These are phyloP conservation scores for Sminthurinus aureus DNA, from an alignment of 2,888 invertebrate species.

Conservation along the genomic window DNA sequence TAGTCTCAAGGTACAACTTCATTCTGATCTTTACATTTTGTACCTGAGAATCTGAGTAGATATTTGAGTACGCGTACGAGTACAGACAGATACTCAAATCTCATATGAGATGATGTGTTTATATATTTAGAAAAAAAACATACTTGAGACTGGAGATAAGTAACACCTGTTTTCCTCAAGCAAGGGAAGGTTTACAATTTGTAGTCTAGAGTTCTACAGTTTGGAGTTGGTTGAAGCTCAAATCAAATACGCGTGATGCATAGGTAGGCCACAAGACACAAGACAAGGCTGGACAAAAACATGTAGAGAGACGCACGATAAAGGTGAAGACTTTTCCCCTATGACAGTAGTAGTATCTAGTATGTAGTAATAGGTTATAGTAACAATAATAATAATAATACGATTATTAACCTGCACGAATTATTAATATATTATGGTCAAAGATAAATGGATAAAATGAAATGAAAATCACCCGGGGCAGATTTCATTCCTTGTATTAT, in stretches of 20 bases:
- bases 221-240: too few species aligned
- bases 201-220: not conserved
- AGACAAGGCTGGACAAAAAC: slow-evolving; percentile 4
- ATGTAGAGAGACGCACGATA: slow-evolving; percentile 15
- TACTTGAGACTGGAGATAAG: not conserved
- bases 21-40: not conserved
- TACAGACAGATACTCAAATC: not conserved
- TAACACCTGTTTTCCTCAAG: slow-evolving; percentile 28
- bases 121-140: not conserved
- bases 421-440: slow-evolving; percentile 27
- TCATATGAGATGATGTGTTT: slow-evolving; percentile 2
- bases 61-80: too few species aligned
- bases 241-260: too few species aligned
- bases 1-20: not conserved
- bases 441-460: slow-evolving; percentile 33
- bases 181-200: slow-evolving; percentile 3
- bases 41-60: too few species aligned
- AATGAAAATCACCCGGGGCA: slow-evolving; percentile 6
- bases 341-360: not conserved
- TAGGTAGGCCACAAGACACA: not conserved
- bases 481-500: too few species aligned
- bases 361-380: not conserved
- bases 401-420: slow-evolving; percentile 23
- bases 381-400: too few species aligned
- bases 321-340: slow-evolving; percentile 29